Percentiles rank a stretch among this genome's conserved stretches.
These are phyloP conservation scores for Rhegmatorhina hoffmannsi DNA, from an alignment of 2,113 vertebrate genomes.

Conservation along the genomic window DNA sequence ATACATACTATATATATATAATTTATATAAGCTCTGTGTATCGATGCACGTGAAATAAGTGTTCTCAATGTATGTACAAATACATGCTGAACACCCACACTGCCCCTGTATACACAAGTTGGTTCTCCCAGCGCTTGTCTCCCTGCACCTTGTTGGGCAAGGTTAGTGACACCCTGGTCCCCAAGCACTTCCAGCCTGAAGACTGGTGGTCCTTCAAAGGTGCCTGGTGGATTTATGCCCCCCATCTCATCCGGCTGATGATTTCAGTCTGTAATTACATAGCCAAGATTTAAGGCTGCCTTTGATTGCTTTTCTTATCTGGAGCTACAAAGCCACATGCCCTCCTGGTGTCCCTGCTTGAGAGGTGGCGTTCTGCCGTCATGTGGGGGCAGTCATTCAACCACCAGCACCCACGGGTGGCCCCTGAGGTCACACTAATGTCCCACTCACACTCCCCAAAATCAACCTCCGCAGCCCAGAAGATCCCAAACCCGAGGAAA, in stretches of 20 bases:
- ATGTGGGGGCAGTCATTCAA: rapidly evolving
- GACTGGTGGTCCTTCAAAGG: background rate
- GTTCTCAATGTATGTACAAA: background rate
- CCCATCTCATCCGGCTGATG: background rate
- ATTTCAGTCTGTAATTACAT: background rate
- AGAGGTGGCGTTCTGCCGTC: rapidly evolving
- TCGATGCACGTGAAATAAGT: rapidly evolving
- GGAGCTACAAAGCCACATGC: background rate
- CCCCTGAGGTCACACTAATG: background rate
- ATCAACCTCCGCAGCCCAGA: rapidly evolving
- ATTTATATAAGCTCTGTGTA: background rate
- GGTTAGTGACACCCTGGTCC: background rate
- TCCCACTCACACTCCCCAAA: background rate
- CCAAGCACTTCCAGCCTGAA: rapidly evolving
- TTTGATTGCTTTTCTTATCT: conserved; percentile 29
- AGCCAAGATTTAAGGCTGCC: background rate
- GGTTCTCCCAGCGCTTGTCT: background rate
- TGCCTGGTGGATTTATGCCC: background rate
- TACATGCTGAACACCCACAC: background rate
- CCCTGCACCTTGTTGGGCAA: background rate
- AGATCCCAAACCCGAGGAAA: background rate
- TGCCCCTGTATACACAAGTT: rapidly evolving
- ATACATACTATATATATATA: background rate
- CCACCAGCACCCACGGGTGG: background rate
- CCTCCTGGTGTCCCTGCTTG: background rate